These are phyloP conservation scores for Leptinotarsa lineolata DNA, from an alignment of 1,140 invertebrate species.

Conservation along the genomic window DNA sequence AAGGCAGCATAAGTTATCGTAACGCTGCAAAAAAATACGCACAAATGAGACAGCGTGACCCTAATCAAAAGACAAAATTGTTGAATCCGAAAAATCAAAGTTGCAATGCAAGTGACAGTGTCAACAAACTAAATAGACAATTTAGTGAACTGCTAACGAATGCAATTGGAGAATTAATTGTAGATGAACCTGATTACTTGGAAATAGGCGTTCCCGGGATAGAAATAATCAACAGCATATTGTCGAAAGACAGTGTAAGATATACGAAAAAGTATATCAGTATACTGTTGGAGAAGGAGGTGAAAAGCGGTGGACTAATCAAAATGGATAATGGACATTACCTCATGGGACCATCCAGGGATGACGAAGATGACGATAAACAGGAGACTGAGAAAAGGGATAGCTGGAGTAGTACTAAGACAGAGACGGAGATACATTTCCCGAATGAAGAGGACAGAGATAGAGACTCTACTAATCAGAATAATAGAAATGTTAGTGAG, in stretches of 20 bases:
- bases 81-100: constrained; percentile 33
- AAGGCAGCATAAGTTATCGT: constrained; percentile 81
- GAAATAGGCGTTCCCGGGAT: constrained; percentile 70
- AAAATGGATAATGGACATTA: constrained; percentile 70
- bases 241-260: constrained; percentile 65
- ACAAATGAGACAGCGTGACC: constrained; percentile 59
- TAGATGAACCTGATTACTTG: constrained; percentile 71
- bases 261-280: constrained; percentile 69
- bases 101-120: constrained; percentile 22
- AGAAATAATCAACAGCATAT: constrained; percentile 67
- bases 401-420: constrained; percentile 24
- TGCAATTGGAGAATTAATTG: constrained; percentile 69
- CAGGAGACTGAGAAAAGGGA: constrained; percentile 20
- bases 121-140: constrained; percentile 48
- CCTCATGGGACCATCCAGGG: constrained; percentile 60
- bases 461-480: background rate
- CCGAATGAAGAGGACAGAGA: constrained; percentile 15
- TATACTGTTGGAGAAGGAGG: constrained; percentile 68
- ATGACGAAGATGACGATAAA: constrained; percentile 43
- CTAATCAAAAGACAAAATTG: constrained; percentile 53
- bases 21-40: constrained; percentile 76
- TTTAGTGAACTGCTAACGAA: constrained; percentile 63
- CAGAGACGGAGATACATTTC: constrained; percentile 23
- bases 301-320: constrained; percentile 68
- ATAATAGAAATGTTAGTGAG: constrained; percentile 13